A percentile compares a stretch with the other conserved stretches of the same genome.
phyloP scores from a whole-genome alignment of 2,113 vertebrate species.

The Rhinoderma darwinii region DNA sequence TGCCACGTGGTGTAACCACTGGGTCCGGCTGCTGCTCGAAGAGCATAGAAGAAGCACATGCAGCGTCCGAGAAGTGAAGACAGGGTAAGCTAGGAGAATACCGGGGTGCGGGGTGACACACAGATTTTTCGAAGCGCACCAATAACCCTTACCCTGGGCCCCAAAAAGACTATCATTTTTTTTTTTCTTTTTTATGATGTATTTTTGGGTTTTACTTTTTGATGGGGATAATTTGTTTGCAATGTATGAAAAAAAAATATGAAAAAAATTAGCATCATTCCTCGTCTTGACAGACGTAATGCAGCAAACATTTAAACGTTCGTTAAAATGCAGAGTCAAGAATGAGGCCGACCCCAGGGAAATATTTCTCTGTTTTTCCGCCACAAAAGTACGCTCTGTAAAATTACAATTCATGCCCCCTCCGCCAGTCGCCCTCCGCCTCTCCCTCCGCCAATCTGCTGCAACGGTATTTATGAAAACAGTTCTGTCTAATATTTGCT shows the following conservation, averaged over 20 bases:
- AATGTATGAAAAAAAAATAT: neutral
- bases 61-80: no score
- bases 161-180: no score
- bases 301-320: conserved; percentile 40
- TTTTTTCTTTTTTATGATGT: no score
- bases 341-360: neutral
- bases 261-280: neutral
- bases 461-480: conserved; percentile 73
- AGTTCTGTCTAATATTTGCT: conserved; percentile 73
- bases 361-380: conserved; percentile 10
- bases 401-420: conserved; percentile 70
- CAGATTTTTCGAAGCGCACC: no score
- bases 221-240: no score
- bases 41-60: no score
- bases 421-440: conserved; percentile 60
- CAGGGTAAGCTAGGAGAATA: no score
- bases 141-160: no score
- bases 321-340: conserved; percentile 50
- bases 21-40: no score
- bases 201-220: no score
- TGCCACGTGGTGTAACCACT: no score
- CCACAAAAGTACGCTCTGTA: conserved; percentile 63
- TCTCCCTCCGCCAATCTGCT: conserved; percentile 66
- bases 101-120: no score
- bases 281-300: neutral